Conservation (phyloP, 1,140 invertebrate genomes). For the Drosophila ercepeae region DNA sequence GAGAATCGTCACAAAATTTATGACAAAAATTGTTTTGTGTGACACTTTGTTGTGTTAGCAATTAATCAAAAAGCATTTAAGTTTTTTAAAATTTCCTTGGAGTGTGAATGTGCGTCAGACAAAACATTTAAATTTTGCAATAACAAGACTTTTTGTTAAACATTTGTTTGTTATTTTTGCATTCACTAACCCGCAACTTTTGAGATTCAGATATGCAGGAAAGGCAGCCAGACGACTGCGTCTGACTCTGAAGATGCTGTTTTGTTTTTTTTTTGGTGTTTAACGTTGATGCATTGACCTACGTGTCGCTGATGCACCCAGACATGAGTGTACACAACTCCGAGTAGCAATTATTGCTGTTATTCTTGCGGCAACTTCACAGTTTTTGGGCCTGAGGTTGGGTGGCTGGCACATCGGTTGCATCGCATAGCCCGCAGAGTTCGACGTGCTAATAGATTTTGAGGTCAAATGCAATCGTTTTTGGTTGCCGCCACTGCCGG, state of each 20-base stretch:
- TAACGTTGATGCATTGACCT: slow-evolving; percentile 69
- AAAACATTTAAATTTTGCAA: slow-evolving; percentile 70
- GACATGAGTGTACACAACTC: slow-evolving; percentile 58
- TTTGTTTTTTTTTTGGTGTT: slow-evolving; percentile 3
- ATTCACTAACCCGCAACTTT: slow-evolving; percentile 9
- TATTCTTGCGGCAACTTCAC: slow-evolving; percentile 59
- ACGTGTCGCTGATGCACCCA: slow-evolving; percentile 75
- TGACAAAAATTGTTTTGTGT: slow-evolving; percentile 18
- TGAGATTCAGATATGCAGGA: slow-evolving; percentile 57
- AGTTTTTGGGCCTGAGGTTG: slow-evolving; percentile 63
- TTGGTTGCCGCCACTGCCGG: slow-evolving; percentile 19
- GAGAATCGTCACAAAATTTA: not conserved
- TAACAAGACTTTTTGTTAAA: slow-evolving; percentile 49
- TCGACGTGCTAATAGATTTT: slow-evolving; percentile 82
- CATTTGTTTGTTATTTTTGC: slow-evolving; percentile 12
- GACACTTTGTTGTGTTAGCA: slow-evolving; percentile 26
- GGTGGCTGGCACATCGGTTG: slow-evolving; percentile 56
- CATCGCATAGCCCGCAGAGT: slow-evolving; percentile 77
- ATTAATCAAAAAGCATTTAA: slow-evolving; percentile 30
- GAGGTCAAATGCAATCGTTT: slow-evolving; percentile 75
- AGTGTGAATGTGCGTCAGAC: slow-evolving; percentile 64
- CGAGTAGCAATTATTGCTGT: slow-evolving; percentile 46
- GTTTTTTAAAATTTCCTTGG: slow-evolving; percentile 25
- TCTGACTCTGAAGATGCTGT: slow-evolving; percentile 14
- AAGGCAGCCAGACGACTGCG: slow-evolving; percentile 40